phyloP scores from a whole-genome alignment of 37 sponge, comb jelly and placozoan species.

The Dysidea cf. avara region DNA sequence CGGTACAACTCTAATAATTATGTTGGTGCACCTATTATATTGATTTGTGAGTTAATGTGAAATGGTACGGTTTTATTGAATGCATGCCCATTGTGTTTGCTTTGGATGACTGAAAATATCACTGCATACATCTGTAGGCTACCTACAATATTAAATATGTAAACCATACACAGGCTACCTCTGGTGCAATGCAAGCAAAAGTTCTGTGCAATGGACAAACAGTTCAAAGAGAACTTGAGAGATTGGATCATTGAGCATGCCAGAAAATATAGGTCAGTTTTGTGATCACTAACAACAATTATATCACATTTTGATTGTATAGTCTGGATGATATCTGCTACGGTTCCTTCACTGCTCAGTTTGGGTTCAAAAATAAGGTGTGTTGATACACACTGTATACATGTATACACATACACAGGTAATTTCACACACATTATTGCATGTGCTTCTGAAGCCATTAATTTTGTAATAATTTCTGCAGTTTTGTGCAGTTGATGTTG shows the following conservation, averaged over 20 bases:
- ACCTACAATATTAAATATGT: no score
- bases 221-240: conserved; percentile 66
- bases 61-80: no score
- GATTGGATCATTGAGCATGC: conserved; percentile 67
- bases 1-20: no score
- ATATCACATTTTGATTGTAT: background rate
- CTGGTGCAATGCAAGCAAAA: conserved; percentile 91
- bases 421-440: background rate
- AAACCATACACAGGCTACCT: conserved; percentile 55
- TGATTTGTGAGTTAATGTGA: no score
- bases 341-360: conserved; percentile 80
- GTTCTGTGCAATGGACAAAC: conserved; percentile 87
- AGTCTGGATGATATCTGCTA: conserved; percentile 84
- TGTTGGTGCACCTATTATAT: no score
- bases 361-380: conserved; percentile 89
- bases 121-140: no score
- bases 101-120: no score
- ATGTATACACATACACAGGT: background rate
- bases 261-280: conserved; percentile 39
- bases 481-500: conserved; percentile 76
- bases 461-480: conserved; percentile 13
- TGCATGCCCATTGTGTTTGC: no score
- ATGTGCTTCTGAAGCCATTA: background rate
- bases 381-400: background rate
- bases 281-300: no score